These are phyloP conservation scores for Pegoplata infirma DNA, from an alignment of 2,888 invertebrate species.

Conservation along the genomic window DNA sequence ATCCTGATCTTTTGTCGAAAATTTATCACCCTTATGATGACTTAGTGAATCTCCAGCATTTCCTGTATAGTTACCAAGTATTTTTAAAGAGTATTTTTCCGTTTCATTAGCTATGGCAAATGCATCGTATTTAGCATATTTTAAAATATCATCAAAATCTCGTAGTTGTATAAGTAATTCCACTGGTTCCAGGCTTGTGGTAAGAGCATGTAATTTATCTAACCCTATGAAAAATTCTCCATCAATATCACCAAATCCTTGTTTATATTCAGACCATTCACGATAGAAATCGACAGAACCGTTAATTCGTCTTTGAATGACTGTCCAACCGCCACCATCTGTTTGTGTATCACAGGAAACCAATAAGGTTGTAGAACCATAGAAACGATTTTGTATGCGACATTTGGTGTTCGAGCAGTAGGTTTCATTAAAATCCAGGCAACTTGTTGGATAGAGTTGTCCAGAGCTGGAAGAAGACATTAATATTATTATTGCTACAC, in stretches of 20 bases:
- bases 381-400: too few species aligned
- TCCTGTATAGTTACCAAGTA: conserved; percentile 34
- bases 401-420: too few species aligned
- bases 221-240: conserved; percentile 41
- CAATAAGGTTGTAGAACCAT: too few species aligned
- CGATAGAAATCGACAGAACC: conserved; percentile 47
- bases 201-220: conserved; percentile 20
- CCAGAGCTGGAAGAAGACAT: too few species aligned
- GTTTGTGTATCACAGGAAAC: too few species aligned
- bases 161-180: conserved; percentile 42
- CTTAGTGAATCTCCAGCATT: conserved; percentile 44
- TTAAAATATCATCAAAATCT: conserved; percentile 25
- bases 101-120: conserved; percentile 26
- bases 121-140: conserved; percentile 52
- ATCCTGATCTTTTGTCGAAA: conserved; percentile 45
- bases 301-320: conserved; percentile 39
- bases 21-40: conserved; percentile 38
- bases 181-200: neutral
- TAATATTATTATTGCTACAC: too few species aligned
- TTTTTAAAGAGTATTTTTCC: conserved; percentile 30
- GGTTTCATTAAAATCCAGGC: too few species aligned
- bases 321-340: conserved; percentile 44
- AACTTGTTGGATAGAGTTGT: too few species aligned
- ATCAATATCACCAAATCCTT: conserved; percentile 45
- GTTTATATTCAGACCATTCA: conserved; percentile 36